phyloP scores from a whole-genome alignment of 1,140 invertebrate species.

The Pseudoatta argentina region DNA sequence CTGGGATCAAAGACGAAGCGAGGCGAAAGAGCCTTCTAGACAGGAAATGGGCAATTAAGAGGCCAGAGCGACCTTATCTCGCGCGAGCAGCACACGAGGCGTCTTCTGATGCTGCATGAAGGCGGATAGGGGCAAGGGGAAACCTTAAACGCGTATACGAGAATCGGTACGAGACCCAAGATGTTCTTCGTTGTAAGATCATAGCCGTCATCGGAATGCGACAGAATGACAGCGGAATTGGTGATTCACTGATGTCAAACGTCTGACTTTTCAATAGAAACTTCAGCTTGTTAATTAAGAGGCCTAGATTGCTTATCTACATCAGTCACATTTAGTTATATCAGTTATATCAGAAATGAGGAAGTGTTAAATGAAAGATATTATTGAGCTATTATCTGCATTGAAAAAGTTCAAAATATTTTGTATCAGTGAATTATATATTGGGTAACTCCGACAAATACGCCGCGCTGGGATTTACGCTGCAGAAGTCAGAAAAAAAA shows the following conservation, averaged over 20 bases:
- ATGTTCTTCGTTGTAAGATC: slow-evolving; percentile 48
- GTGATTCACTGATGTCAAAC: slow-evolving; percentile 52
- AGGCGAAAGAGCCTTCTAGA: slow-evolving; percentile 69
- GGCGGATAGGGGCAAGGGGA: neutral
- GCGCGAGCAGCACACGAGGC: slow-evolving; percentile 58
- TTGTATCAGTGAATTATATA: neutral
- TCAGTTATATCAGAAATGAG: neutral
- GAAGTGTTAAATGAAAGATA: neutral
- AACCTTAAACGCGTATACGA: slow-evolving; percentile 67
- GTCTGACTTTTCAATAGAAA: slow-evolving; percentile 24
- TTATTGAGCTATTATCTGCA: neutral
- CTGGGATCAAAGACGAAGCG: slow-evolving; percentile 46
- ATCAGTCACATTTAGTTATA: slow-evolving; percentile 13
- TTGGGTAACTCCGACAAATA: too few relatives aligned
- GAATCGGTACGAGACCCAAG: slow-evolving; percentile 68
- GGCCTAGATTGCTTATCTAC: slow-evolving; percentile 37
- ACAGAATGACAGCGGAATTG: slow-evolving; percentile 48
- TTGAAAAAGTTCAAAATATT: slow-evolving; percentile 16
- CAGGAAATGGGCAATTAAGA: slow-evolving; percentile 83
- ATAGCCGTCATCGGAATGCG: slow-evolving; percentile 52
- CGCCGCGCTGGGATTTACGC: too few relatives aligned
- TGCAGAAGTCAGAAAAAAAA: too few relatives aligned
- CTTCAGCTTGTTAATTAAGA: slow-evolving; percentile 27
- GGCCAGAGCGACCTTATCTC: slow-evolving; percentile 76
- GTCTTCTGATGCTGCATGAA: slow-evolving; percentile 41